phyloP scores from a whole-genome alignment of 2,888 invertebrate genomes.

The Acanthosepion esculentum region DNA sequence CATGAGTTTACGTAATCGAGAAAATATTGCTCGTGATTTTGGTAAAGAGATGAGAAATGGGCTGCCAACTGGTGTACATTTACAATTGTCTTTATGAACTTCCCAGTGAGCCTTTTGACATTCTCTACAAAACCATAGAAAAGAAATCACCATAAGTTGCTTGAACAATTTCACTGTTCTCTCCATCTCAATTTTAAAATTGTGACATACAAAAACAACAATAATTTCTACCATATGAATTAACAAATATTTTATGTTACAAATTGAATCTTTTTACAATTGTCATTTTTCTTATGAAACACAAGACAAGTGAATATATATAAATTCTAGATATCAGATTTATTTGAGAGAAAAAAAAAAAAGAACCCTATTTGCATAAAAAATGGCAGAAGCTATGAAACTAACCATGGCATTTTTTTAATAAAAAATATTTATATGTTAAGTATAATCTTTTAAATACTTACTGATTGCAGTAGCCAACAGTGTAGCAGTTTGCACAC shows the following conservation, averaged over 20 bases:
- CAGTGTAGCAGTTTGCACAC: constrained; percentile 76
- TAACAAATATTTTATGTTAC: too few species aligned
- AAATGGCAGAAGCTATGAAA: too few species aligned
- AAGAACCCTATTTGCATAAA: too few species aligned
- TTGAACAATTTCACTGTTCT: not conserved
- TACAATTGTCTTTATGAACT: constrained; percentile 66
- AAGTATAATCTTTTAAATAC: constrained; percentile 52
- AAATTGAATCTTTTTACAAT: too few species aligned
- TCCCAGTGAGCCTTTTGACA: constrained; percentile 76
- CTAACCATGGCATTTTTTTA: too few species aligned
- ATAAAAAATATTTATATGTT: not conserved
- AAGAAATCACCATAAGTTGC: not conserved
- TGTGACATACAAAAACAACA: too few species aligned
- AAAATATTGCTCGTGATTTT: constrained; percentile 75
- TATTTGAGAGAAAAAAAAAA: too few species aligned
- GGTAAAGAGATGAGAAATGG: constrained; percentile 77
- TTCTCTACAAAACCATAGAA: constrained; percentile 61
- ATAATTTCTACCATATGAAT: too few species aligned
- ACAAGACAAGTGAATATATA: too few species aligned
- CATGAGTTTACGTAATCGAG: constrained; percentile 73
- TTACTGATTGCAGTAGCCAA: constrained; percentile 77
- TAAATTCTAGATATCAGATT: too few species aligned
- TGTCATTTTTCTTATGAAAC: too few species aligned
- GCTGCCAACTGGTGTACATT: constrained; percentile 70
- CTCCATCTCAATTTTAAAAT: too few species aligned